Evolutionary conservation across 2,888 invertebrate species (phyloP), one percentile per base, ranked within the genome.

Genomic region (Petrolisthes cinctipes): DNA sequence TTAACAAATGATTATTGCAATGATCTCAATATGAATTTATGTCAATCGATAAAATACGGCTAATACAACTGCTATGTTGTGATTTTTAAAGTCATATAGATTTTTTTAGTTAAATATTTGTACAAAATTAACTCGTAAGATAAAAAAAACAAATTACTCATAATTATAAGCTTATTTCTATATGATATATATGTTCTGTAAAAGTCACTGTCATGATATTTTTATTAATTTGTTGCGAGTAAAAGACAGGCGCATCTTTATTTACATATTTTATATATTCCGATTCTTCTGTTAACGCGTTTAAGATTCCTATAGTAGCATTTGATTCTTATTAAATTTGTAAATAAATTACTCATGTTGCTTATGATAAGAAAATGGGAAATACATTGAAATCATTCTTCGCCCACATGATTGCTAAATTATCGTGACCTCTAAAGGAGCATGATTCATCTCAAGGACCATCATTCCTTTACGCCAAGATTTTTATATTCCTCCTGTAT

Each of bases 341-440:
- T 71, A 71, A 71, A 71, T 71, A 71, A 0, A 17, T 6, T 71
- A n/a, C 20, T 71, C 71, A 71, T 71, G 0, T 71, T n/a, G 6
- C 71, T 71, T 11, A 71, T 71, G 14, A n/a, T 71, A 20, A 71
- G 71, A 71, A 71, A 71, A 71, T 71, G 71, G 71, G 71, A 71
- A 71, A 71, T 71, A 71, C n/a, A 71, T 71, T 71, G 71, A 20
- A 71, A 71, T 71, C 71, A n/a, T 20, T 71, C 20, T 11, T 71
- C n/a, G 20, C n/a, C 20, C 20, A 14, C 20, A 17, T 71, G 71
- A 71, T 71, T n/a, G 71, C 71, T n/a, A 20, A 71, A 71, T 71
- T 71, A 71, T 20, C 4, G 71, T 20, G 71, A 71, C 71, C 71
- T 71, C 71, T 6, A 17, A 20, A 14, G 71, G 20, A 20, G 20